phyloP scores from a whole-genome alignment of 2,888 invertebrate species.

The Megalurothrips usitatus region DNA sequence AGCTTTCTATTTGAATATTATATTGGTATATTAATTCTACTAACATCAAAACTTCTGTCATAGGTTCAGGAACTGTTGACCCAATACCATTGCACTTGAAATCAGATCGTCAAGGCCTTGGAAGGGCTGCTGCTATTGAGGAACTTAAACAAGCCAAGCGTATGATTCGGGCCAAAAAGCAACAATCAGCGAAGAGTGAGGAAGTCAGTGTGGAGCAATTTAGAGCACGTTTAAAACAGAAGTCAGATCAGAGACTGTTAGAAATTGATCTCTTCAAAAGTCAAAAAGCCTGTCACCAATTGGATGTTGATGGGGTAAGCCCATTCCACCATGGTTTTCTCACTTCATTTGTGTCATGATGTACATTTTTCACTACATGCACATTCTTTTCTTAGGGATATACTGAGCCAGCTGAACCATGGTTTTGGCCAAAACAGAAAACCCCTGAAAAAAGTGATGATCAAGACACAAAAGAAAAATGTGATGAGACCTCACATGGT shows the following conservation, averaged over 20 bases:
- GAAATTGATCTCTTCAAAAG: slow-evolving; percentile 49
- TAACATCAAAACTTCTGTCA: neutral
- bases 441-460: slow-evolving; percentile 36
- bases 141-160: slow-evolving; percentile 44
- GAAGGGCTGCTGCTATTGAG: slow-evolving; percentile 50
- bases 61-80: slow-evolving; percentile 51
- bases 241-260: slow-evolving; percentile 49
- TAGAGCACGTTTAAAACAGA: slow-evolving; percentile 50
- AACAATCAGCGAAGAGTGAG: slow-evolving; percentile 39
- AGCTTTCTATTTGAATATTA: slow-evolving; percentile 3
- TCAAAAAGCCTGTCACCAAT: slow-evolving; percentile 55
- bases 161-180: slow-evolving; percentile 42
- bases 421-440: slow-evolving; percentile 53
- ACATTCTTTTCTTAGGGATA: slow-evolving; percentile 45
- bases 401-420: slow-evolving; percentile 54
- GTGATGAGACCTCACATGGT: slow-evolving; percentile 38
- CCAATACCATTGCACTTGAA: slow-evolving; percentile 62
- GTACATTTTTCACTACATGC: slow-evolving; percentile 26
- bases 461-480: slow-evolving; percentile 38
- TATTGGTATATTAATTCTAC: neutral
- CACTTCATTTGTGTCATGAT: neutral
- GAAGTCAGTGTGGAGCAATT: slow-evolving; percentile 49
- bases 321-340: slow-evolving; percentile 28
- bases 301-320: slow-evolving; percentile 53
- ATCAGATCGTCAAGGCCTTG: slow-evolving; percentile 60